Percentiles rank a stretch among this genome's conserved stretches.
phyloP scores from a whole-genome alignment of 1,140 invertebrate genomes.

The Drosophila pectinifera region DNA sequence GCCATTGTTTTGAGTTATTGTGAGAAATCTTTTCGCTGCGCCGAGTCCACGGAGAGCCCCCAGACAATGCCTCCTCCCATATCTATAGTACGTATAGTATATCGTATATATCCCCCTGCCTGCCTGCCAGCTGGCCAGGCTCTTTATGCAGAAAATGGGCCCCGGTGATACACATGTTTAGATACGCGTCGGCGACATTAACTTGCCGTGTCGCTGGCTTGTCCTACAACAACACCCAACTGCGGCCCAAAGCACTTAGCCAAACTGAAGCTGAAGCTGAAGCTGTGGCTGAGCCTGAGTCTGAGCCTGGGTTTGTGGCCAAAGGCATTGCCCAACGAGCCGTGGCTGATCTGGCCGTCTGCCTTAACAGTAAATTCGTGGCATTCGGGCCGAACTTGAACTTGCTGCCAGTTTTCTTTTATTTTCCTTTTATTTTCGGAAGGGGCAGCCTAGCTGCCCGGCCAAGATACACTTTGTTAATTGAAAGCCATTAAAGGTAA shows the following conservation, averaged over 20 bases:
- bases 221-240: slow-evolving; percentile 52
- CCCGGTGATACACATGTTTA: slow-evolving; percentile 81
- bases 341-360: slow-evolving; percentile 45
- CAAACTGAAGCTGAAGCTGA: slow-evolving; percentile 11
- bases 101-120: slow-evolving; percentile 1
- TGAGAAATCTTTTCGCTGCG: slow-evolving; percentile 63
- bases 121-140: slow-evolving; percentile 1
- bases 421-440: slow-evolving; percentile 18
- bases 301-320: slow-evolving; percentile 12
- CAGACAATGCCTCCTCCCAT: slow-evolving; percentile 32
- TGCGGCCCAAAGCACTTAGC: slow-evolving; percentile 50
- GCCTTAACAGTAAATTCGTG: slow-evolving; percentile 82
- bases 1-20: slow-evolving; percentile 84
- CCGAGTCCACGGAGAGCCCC: slow-evolving; percentile 7
- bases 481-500: slow-evolving; percentile 85
- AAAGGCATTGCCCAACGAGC: slow-evolving; percentile 38
- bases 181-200: slow-evolving; percentile 78
- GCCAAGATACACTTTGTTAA: slow-evolving; percentile 84
- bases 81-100: not conserved
- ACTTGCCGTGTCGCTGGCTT: slow-evolving; percentile 56
- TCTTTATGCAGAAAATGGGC: slow-evolving; percentile 53
- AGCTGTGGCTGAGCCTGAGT: slow-evolving; percentile 3
- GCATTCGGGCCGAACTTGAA: slow-evolving; percentile 48
- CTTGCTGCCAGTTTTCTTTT: slow-evolving; percentile 48
- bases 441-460: slow-evolving; percentile 33